Evolutionary conservation across 2,888 invertebrate genomes (phyloP), one percentile per base, ranked within the genome.

Genomic region (Panzeria rudis): DNA sequence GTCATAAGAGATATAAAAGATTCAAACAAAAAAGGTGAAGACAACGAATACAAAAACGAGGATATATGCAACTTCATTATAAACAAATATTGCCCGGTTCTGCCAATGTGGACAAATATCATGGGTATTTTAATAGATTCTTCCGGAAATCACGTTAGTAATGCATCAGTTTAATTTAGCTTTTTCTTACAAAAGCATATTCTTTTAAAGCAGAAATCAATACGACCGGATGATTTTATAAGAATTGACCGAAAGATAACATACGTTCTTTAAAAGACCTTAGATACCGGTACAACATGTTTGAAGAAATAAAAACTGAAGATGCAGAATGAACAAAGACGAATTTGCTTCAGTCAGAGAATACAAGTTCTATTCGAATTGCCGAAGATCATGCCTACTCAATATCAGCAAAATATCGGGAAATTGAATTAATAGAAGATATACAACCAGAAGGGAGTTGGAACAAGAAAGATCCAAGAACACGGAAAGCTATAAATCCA

Each of bases 401-500:
- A 5, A 2, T 20, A 20, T 13, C 38, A 38, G 5, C 41, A 2
- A 52, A 52, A 23, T 23, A 52, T 17, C 23, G 17, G 17, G 9
- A 35, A 56, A 44, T 17, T 25, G 13, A 6, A 54, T n/a, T 9
- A 23, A 7, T 7, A 3, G 38, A 41, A 11, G 11, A 59, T 17
- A n/a, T 32, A n/a, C 9, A n/a, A 3, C 20, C 9, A 0, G 76
- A 76, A 56, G 76, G 68, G 13, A 4, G 7, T 20, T 76, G 76
- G 76, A 35, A 17, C 8, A 54, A 76, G 38, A 66, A 56, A 61
- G 23, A 66, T 38, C 17, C 20, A 8, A 41, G 6, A 20, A 76
- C 44, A 17, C 64, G n/a, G 13, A 66, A 41, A 50, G 50, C 62
- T 11, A 61, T 62, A 52, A 75, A 75, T 25, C 41, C 62, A 4